Evolutionary conservation across 64 coral and sea anemone species (phyloP).

Genomic region (Hydrozoanthus tunicans): DNA sequence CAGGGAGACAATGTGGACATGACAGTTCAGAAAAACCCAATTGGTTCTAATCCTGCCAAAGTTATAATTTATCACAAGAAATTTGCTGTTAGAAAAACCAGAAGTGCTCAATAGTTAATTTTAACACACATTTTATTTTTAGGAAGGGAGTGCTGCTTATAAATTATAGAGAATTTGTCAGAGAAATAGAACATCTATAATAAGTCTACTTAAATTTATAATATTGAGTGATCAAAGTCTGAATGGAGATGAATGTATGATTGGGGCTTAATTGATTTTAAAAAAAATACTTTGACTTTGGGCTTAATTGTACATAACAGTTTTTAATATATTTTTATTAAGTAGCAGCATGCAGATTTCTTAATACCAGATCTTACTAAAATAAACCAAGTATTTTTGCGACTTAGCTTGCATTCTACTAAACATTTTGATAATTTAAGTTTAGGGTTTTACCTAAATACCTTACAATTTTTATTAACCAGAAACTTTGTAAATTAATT

Average conservation of each 20-base stretch:
- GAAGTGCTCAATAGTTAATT: slow-evolving; percentile 25
- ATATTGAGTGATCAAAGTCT: not conserved
- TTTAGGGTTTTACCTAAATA: no score
- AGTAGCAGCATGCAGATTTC: no score
- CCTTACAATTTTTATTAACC: no score
- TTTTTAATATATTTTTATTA: no score
- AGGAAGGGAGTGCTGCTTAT: not conserved
- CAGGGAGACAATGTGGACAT: slow-evolving; percentile 90
- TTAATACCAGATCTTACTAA: no score
- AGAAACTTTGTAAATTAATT: not conserved
- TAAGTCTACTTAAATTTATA: not conserved
- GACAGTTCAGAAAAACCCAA: slow-evolving; percentile 60
- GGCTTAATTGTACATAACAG: not conserved
- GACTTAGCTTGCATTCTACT: no score
- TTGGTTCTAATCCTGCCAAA: slow-evolving; percentile 60
- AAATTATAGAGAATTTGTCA: not conserved
- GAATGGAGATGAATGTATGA: not conserved
- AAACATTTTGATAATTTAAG: no score
- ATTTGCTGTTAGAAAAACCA: slow-evolving; percentile 59
- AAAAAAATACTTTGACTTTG: no score
- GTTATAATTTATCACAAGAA: slow-evolving; percentile 96
- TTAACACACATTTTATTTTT: not conserved
- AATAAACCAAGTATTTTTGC: no score
- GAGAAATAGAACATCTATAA: not conserved
- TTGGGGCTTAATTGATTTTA: not conserved